These are phyloP conservation scores for Lasiurus cinereus DNA, from an alignment of 2,113 vertebrate species.

Conservation along the genomic window DNA sequence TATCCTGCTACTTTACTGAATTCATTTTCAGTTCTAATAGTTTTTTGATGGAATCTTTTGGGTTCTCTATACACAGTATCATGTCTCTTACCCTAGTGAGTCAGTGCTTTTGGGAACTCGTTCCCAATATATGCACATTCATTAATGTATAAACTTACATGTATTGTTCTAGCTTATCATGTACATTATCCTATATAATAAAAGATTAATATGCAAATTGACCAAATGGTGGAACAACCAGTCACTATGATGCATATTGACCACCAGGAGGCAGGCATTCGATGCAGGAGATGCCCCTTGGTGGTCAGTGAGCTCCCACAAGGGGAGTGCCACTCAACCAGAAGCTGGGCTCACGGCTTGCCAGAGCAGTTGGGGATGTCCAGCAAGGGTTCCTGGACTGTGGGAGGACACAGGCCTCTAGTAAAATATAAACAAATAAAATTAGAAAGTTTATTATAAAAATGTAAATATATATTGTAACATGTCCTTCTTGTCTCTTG, in stretches of 20 bases:
- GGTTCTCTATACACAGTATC: not conserved
- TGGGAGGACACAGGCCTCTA: no score
- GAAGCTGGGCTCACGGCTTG: no score
- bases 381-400: no score
- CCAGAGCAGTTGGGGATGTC: no score
- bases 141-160: not conserved
- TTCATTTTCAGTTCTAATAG: not conserved
- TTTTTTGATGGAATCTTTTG: not conserved
- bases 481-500: not conserved
- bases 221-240: no score
- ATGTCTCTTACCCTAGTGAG: not conserved
- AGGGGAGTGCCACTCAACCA: no score
- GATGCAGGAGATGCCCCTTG: no score
- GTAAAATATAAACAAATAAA: not conserved
- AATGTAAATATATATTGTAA: conserved; percentile 32
- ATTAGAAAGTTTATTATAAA: conserved; percentile 30
- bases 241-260: no score
- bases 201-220: no score
- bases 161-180: not conserved
- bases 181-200: not conserved
- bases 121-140: not conserved
- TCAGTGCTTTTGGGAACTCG: not conserved
- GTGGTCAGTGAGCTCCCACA: no score
- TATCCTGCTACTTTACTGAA: not conserved
- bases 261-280: no score